Conservation (phyloP, 35 echinoderm and acorn worm genomes). For the Ophiothrix spiculata region DNA sequence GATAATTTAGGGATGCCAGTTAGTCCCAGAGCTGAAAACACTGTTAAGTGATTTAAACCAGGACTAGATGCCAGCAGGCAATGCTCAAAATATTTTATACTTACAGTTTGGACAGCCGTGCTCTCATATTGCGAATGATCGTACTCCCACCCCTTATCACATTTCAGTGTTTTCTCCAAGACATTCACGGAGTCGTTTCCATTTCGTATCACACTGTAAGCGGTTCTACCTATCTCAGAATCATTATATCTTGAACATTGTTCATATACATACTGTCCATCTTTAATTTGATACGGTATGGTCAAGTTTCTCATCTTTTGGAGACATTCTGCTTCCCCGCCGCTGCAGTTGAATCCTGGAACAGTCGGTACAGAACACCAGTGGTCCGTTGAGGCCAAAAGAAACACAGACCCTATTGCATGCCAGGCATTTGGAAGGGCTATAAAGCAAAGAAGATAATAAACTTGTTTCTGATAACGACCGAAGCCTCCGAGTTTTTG, state of each 20-base stretch:
- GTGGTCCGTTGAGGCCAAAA: constrained; percentile 25
- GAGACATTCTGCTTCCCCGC: background rate
- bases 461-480: constrained; percentile 29
- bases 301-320: constrained; percentile 31
- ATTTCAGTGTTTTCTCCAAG: too few relatives aligned
- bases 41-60: too few relatives aligned
- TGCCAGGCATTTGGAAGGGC: constrained; percentile 40
- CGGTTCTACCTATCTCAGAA: too few relatives aligned
- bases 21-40: too few relatives aligned
- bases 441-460: constrained; percentile 23
- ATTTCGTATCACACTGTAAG: too few relatives aligned
- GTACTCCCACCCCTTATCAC: too few relatives aligned
- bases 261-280: constrained; percentile 20
- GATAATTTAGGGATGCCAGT: too few relatives aligned
- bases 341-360: constrained; percentile 24
- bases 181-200: too few relatives aligned
- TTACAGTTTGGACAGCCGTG: too few relatives aligned
- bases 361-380: constrained; percentile 19
- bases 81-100: too few relatives aligned
- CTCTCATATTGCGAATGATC: too few relatives aligned
- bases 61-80: too few relatives aligned
- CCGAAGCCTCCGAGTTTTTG: constrained; percentile 37
- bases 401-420: constrained; percentile 34
- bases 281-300: constrained; percentile 12
- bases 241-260: constrained; percentile 40